Base-by-base conservation (phyloP, 1,140 invertebrate species). In the Drosophila repleta region DNA sequence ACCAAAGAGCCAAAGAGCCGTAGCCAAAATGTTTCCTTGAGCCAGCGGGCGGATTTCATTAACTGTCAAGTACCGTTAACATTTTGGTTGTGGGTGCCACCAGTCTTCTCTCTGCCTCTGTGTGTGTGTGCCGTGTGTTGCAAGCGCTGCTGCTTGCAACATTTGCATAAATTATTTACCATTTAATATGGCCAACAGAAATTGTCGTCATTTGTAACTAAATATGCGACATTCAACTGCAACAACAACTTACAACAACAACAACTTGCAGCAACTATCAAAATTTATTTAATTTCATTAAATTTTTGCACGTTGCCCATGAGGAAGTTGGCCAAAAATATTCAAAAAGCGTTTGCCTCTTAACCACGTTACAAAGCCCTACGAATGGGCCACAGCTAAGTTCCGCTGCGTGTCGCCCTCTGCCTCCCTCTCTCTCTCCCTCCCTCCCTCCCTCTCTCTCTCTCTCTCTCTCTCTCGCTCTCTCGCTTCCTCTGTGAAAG, bases 251-350 rank as follows among this genome's bases (percentile, higher is more conserved):
- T 18, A 24, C 32, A 35, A 35, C 32, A 35, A 41, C 58, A 63
- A 37, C 66, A 62, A 45, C 49, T 51, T 17, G 41, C 55, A 29
- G 29, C 37, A 43, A 57, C 21, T 41, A 2, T 17, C 45, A 87
- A 87, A 78, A 87, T 85, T 85, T 87, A 82, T 87, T 85, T 87
- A 87, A 85, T 87, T 85, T 85, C 82, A 87, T 85, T 85, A 87
- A 85, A 87, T 85, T 70, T 85, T 63, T 65, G 74, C 82, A 85
- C 82, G 82, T 85, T 75, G 62, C 17, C 82, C 82, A 85, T 85
- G 70, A 87, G 82, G 82, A 85, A 85, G 82, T 78, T 74, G 62
- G 74, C 84, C 76, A 67, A 35, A 67, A 35, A 35, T 35, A 35
- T 35, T 35, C 32, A 35, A 35, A 69, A 74, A 76, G 70, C 79